Base-by-base conservation (phyloP, 2,113 vertebrate species). In the Eidolon helvum region DNA sequence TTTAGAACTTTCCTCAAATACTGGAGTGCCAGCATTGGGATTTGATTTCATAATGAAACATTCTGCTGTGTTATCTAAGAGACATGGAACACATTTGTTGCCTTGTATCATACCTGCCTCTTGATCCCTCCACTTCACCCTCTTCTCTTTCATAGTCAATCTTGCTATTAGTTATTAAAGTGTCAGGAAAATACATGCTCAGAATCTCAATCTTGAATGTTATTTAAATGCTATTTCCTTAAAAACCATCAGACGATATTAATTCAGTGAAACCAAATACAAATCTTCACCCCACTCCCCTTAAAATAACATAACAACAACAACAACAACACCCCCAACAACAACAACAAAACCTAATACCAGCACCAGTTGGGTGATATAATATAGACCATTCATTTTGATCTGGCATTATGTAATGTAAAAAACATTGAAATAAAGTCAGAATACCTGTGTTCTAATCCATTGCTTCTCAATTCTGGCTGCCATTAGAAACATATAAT, bases 11-110 rank as follows among this genome's bases (percentile, higher is more conserved):
- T 33, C 45, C 33, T 79, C 19, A 55, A 68, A 38, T 50, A 74
- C 43, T 89, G 63, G 57, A 82, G 45, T 63, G 68, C 38, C 43
- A 72, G 71, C 28, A 65, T 28, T 21, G 63, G 77, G 61, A 57
- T 18, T 80, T 68, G 53, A 86, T 97, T 89, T 95, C 61, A 55
- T 28, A 53, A 95, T 59, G 82, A 88, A 40, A 40, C 33, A 55
- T 48, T 74, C 50, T 83, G 30, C 48, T 43, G 10, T 53, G 3
- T 74, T 71, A 48, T 82, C 57, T 55, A 28, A 74, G 79, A 89
- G n/a, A 69, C 21, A 43, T 1, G 40, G 57, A 55, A 33, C 53
- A 26, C 15, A 59, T 38, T 66, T 65, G 43, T 75, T 94, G 69
- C 30, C 53, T 4, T 26, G 55, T 53, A 12, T 22, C 28, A n/a